Conservation (phyloP, 2,797 vertebrate species). For the Gymnodraco acuticeps region DNA sequence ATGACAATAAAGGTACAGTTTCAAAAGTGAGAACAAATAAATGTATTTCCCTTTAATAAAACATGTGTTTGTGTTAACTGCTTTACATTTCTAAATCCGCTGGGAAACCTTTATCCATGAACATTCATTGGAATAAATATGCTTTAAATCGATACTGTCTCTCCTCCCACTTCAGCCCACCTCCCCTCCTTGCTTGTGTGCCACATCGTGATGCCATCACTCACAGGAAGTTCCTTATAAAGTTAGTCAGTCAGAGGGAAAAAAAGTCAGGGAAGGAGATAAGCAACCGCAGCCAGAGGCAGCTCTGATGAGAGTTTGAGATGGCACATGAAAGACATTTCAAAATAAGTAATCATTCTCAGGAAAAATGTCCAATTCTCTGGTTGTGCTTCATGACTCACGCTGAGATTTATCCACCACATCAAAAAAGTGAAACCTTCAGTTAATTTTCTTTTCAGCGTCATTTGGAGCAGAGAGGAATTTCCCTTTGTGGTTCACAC, state of each 20-base stretch:
- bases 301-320: conserved; percentile 55
- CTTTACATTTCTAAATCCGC: conserved; percentile 14
- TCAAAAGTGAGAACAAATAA: not conserved
- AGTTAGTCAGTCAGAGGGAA: conserved; percentile 59
- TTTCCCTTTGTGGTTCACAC: conserved; percentile 51
- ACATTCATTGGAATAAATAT: conserved; percentile 42
- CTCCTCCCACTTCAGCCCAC: conserved; percentile 50
- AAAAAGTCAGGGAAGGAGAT: conserved; percentile 56
- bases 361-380: conserved; percentile 42
- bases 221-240: conserved; percentile 87
- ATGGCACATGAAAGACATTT: conserved; percentile 57
- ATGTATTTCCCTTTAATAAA: not conserved
- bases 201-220: conserved; percentile 76
- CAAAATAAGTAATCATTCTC: conserved; percentile 52
- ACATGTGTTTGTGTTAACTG: not conserved
- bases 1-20: not conserved
- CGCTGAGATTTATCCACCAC: conserved; percentile 14
- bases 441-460: conserved; percentile 33
- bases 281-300: conserved; percentile 57
- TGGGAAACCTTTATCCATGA: conserved; percentile 26
- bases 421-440: conserved; percentile 57
- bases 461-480: conserved; percentile 49
- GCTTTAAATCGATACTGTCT: conserved; percentile 38
- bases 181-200: conserved; percentile 40
- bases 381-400: conserved; percentile 59